Evolutionary conservation across 2,113 vertebrate species (phyloP).

Genomic region (Eidolon helvum): DNA sequence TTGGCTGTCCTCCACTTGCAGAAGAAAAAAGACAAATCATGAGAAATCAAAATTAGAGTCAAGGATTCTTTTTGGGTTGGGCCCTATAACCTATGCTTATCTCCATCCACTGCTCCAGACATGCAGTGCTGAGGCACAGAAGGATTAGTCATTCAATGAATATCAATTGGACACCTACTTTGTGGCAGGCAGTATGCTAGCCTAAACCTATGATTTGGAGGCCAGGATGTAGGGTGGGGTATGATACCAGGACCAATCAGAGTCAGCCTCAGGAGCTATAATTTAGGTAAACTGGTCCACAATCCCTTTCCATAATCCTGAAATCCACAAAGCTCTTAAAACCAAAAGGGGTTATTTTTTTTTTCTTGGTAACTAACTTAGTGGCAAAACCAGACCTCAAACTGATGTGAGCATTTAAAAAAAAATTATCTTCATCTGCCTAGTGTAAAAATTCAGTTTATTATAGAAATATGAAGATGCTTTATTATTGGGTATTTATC

Average conservation of each 20-base stretch:
- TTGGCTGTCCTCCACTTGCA: constrained; percentile 6
- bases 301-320: background rate
- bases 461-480: background rate
- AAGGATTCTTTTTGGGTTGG: background rate
- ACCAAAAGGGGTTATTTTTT: background rate
- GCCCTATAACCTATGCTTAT: background rate
- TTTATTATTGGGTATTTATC: constrained; percentile 8
- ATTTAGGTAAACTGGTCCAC: background rate
- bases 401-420: background rate
- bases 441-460: constrained; percentile 32
- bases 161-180: background rate
- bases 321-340: constrained; percentile 52
- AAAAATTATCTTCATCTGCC: constrained; percentile 4
- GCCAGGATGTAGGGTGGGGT: background rate
- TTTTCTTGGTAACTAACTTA: background rate
- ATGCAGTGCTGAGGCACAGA: background rate
- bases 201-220: constrained; percentile 3
- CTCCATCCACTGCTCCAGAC: background rate
- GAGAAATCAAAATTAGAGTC: constrained; percentile 39
- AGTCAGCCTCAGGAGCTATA: background rate
- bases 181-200: background rate
- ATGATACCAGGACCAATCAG: background rate
- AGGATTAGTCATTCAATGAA: background rate
- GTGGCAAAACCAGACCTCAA: constrained; percentile 45
- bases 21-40: constrained; percentile 11